phyloP scores from a whole-genome alignment of 2,113 vertebrate species.

The Pterocles gutturalis region DNA sequence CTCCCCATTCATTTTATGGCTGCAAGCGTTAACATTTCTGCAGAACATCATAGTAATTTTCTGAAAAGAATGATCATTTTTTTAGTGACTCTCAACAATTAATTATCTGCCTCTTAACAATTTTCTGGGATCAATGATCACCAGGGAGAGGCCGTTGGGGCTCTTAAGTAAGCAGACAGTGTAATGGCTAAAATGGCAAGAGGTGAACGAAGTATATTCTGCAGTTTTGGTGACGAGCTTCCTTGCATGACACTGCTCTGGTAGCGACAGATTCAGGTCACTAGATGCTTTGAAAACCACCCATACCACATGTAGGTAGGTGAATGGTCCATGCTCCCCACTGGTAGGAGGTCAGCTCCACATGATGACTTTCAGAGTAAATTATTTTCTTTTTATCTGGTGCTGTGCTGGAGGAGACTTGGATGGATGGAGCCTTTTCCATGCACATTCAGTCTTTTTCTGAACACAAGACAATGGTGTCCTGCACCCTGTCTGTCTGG shows the following conservation, averaged over 20 bases:
- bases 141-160: background rate
- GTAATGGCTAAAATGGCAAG: background rate
- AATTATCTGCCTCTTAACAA: slow-evolving; percentile 63
- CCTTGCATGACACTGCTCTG: background rate
- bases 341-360: background rate
- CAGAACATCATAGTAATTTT: slow-evolving; percentile 73
- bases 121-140: slow-evolving; percentile 41
- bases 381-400: background rate
- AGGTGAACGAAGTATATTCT: background rate
- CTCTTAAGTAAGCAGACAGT: background rate
- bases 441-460: background rate
- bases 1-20: slow-evolving; percentile 70
- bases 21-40: slow-evolving; percentile 67
- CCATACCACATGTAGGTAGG: rapidly evolving
- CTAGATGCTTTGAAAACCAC: background rate
- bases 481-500: background rate
- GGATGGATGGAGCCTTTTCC: background rate
- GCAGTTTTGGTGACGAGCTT: background rate
- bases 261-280: rapidly evolving
- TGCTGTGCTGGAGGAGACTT: background rate
- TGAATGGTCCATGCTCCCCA: rapidly evolving
- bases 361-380: background rate
- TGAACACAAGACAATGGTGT: background rate
- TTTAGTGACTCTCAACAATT: slow-evolving; percentile 75
- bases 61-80: slow-evolving; percentile 70